Conservation (phyloP, 2,113 vertebrate genomes). For the Galemys pyrenaicus region DNA sequence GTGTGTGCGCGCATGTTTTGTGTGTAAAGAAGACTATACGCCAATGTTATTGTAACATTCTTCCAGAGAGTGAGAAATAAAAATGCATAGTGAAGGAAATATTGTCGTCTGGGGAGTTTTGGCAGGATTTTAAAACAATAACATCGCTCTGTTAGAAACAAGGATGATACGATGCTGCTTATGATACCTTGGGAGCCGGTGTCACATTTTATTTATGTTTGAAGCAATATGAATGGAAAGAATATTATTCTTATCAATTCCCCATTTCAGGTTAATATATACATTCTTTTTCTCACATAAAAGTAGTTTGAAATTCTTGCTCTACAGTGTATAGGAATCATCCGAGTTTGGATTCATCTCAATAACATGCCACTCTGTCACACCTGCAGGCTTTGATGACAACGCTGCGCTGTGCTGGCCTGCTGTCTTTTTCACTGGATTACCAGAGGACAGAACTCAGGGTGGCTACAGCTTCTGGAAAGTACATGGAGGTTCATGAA, state of each 20-base stretch:
- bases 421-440: neutral
- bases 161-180: conserved; percentile 26
- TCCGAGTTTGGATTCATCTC: conserved; percentile 39
- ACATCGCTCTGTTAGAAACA: conserved; percentile 56
- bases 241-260: conserved; percentile 60
- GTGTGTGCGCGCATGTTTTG: neutral
- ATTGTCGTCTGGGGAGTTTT: conserved; percentile 40
- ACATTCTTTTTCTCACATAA: conserved; percentile 55
- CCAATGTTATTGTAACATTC: conserved; percentile 27
- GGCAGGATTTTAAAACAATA: conserved; percentile 62
- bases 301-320: conserved; percentile 45
- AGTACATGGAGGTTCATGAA: neutral
- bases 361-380: neutral
- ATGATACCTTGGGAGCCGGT: conserved; percentile 38
- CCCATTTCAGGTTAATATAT: conserved; percentile 44
- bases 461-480: neutral
- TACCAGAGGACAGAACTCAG: neutral
- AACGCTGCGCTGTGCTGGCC: neutral
- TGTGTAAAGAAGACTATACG: neutral
- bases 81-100: conserved; percentile 36
- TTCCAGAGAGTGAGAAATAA: conserved; percentile 32
- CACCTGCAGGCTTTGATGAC: neutral
- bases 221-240: conserved; percentile 52
- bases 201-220: conserved; percentile 63
- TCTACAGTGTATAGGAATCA: conserved; percentile 47